Base-by-base conservation (phyloP, 2,113 vertebrate species). In the Gallinago undulata region DNA sequence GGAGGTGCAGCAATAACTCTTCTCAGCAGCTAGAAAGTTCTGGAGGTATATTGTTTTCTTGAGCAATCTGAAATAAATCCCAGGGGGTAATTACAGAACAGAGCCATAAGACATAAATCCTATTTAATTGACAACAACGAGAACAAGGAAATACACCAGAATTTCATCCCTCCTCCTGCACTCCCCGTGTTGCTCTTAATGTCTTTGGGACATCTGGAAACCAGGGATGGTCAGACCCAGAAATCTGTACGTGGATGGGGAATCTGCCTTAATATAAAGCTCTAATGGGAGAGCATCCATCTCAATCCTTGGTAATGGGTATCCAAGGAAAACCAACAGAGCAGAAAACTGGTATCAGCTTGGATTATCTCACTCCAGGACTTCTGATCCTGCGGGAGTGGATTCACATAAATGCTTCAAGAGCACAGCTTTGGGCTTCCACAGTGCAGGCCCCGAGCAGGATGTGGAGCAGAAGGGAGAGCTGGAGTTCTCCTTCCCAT, bases 51-150 rank as follows among this genome's bases (percentile, higher is more conserved):
- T 76, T 92, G 88, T 68, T 93, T 97, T 97, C 92, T 87, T 94
- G 90, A 97, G 92, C 17, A 89, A 77, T 77, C 89, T 79, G 87
- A 97, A 97, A 96, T 97, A 98, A 97, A 97, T 97, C 96, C 95
- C 95, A 85, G 86, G 88, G 87, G 89, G 87, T 97, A 98, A 97
- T 98, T 97, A 97, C 94, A 85, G 93, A 96, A 85, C 69, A 79
- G 83, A 95, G 86, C 47, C 94, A 96, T 48, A 97, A 95, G 92
- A 87, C 93, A 98, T 97, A 97, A 97, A 97, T 98, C 96, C 97
- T 56, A 83, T 97, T 97, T 98, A 98, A 97, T 98, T 98, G 97
- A 94, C 97, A 97, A 76, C 63, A 94, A 73, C 0, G 6, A 92
- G 80, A 90, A 79, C 81, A 91, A 90, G 87, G 63, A 48, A 88